Conservation (phyloP, 1,140 invertebrate species). For the Eulimnadia texana region DNA sequence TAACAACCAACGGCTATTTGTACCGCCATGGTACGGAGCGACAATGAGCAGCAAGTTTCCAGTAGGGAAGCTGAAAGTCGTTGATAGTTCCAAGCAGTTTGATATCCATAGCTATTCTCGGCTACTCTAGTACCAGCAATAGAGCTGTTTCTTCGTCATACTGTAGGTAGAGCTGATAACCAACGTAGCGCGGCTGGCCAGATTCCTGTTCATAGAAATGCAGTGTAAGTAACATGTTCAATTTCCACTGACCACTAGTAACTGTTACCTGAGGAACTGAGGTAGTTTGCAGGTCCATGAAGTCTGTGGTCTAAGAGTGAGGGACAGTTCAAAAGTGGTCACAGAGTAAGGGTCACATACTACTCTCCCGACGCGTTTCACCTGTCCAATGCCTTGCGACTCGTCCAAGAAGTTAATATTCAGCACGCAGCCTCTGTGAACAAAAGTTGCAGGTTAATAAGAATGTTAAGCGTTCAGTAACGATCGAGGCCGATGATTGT, state of each 20-base stretch:
- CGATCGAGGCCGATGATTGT: no score
- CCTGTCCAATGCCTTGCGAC: background rate
- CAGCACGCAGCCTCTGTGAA: slow-evolving; percentile 3
- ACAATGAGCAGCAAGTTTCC: no score
- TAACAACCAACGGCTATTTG: no score
- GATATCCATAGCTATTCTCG: background rate
- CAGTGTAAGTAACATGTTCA: background rate
- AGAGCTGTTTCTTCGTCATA: slow-evolving; percentile 9
- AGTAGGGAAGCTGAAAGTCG: no score
- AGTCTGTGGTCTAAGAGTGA: background rate
- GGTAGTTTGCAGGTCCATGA: slow-evolving; percentile 4
- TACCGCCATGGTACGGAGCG: no score
- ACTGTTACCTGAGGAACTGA: slow-evolving; percentile 3
- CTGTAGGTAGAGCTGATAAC: slow-evolving; percentile 4
- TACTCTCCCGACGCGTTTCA: background rate
- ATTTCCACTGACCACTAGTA: background rate
- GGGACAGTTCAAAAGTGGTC: slow-evolving; percentile 1
- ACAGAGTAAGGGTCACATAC: background rate
- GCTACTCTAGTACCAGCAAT: background rate
- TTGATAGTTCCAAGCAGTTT: no score
- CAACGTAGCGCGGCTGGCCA: background rate
- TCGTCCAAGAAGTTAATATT: slow-evolving; percentile 1
- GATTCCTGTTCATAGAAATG: background rate
- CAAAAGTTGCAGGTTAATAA: background rate
- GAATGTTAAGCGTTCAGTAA: no score